Percentiles rank a stretch among this genome's conserved stretches.
phyloP scores from a whole-genome alignment of 2,113 vertebrate genomes.

The Mirza zaza region DNA sequence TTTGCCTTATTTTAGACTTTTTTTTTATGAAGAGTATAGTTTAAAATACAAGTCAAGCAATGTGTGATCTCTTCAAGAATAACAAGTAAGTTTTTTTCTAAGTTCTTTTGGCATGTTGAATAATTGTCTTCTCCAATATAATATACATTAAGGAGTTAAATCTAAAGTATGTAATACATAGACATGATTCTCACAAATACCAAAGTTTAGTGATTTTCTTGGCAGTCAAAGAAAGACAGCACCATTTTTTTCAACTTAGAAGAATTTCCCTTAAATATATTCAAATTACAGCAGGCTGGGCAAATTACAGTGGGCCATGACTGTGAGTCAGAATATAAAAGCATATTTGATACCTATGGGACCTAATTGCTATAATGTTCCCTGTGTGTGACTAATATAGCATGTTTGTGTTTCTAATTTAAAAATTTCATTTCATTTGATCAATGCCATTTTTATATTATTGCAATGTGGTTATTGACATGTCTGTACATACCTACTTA shows the following conservation, averaged over 20 bases:
- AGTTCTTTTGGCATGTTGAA: background rate
- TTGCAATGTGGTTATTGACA: background rate
- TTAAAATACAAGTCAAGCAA: background rate
- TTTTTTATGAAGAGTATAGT: background rate
- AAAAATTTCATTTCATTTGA: background rate
- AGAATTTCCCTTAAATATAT: background rate
- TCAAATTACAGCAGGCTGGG: background rate
- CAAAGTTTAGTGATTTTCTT: background rate
- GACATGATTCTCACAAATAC: background rate
- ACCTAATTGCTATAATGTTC: background rate
- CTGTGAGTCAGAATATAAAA: background rate
- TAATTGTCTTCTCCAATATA: background rate
- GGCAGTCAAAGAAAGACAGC: background rate
- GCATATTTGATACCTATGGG: background rate
- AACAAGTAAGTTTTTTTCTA: constrained; percentile 12
- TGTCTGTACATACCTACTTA: background rate
- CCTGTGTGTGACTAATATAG: background rate
- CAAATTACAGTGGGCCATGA: background rate
- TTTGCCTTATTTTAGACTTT: constrained; percentile 26
- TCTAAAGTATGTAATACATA: background rate
- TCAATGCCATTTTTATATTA: background rate
- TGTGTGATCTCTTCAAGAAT: background rate
- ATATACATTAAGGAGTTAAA: background rate
- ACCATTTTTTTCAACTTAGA: background rate
- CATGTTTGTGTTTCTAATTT: background rate